Evolutionary conservation across 2,113 vertebrate species (phyloP).

Genomic region (Prolemur simus): DNA sequence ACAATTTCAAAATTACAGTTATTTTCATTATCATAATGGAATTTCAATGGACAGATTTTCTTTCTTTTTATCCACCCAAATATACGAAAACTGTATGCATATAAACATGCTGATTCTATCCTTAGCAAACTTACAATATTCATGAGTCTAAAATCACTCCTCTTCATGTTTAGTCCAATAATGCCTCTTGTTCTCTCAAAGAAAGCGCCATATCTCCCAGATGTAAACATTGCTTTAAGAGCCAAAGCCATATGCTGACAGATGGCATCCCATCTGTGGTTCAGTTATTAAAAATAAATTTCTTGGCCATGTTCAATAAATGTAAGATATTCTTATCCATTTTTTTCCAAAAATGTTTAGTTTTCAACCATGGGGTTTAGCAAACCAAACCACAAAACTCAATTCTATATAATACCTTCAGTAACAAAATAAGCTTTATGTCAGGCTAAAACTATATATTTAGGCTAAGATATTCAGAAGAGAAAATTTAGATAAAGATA

Average conservation of each 20-base stretch:
- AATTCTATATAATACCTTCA: conserved; percentile 51
- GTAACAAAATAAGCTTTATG: conserved; percentile 37
- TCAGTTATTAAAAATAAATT: conserved; percentile 79
- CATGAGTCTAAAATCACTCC: conserved; percentile 68
- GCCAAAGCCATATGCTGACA: conserved; percentile 72
- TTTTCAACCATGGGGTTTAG: conserved; percentile 71
- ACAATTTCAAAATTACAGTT: conserved; percentile 52
- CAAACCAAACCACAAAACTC: conserved; percentile 42
- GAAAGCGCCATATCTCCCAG: conserved; percentile 59
- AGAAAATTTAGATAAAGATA: conserved; percentile 42
- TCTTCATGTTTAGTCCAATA: conserved; percentile 66
- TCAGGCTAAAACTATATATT: conserved; percentile 56
- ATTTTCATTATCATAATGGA: conserved; percentile 61
- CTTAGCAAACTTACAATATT: conserved; percentile 69
- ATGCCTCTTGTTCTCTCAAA: conserved; percentile 64
- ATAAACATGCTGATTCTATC: conserved; percentile 65
- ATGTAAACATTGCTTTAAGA: conserved; percentile 76
- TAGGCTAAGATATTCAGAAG: neutral
- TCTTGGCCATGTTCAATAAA: conserved; percentile 74
- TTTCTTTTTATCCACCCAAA: conserved; percentile 63
- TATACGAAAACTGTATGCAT: conserved; percentile 75
- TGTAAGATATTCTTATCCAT: conserved; percentile 68
- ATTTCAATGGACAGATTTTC: conserved; percentile 72
- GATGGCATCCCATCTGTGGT: conserved; percentile 78
- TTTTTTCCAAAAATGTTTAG: conserved; percentile 70